Percentiles rank a stretch among this genome's conserved stretches.
These are phyloP conservation scores for Poeciliopsis paucimaculata DNA, from an alignment of 2,797 vertebrate genomes.

Conservation along the genomic window DNA sequence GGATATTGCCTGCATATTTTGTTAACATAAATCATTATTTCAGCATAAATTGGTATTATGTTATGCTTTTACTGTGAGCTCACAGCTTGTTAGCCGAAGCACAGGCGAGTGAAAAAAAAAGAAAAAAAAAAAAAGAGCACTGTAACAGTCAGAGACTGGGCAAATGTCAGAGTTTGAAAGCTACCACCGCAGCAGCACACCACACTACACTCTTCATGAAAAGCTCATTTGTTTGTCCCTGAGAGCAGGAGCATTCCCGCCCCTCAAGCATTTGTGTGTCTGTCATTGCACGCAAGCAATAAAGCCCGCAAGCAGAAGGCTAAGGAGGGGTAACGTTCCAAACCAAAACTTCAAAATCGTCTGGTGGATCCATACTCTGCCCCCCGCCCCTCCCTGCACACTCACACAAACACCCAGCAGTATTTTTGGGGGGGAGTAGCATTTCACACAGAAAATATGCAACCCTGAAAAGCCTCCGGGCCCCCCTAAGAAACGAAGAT, in stretches of 20 bases:
- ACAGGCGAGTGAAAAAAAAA: conserved; percentile 39
- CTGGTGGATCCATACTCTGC: conserved; percentile 52
- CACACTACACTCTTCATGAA: conserved; percentile 16
- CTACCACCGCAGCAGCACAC: conserved; percentile 15
- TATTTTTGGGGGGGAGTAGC: conserved; percentile 69
- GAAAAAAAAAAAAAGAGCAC: not conserved
- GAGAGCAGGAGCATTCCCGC: conserved; percentile 33
- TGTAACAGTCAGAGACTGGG: conserved; percentile 67
- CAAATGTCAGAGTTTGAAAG: conserved; percentile 34
- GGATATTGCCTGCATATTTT: not conserved
- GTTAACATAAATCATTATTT: conserved; percentile 9
- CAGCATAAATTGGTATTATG: not conserved
- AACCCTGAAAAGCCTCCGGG: conserved; percentile 72
- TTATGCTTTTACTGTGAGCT: not conserved
- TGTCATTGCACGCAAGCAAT: conserved; percentile 24
- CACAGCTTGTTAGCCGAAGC: conserved; percentile 21
- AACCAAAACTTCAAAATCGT: conserved; percentile 60
- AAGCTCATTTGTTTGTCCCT: conserved; percentile 33
- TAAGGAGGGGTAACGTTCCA: conserved; percentile 32
- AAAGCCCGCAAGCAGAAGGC: conserved; percentile 19
- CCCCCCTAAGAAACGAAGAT: conserved; percentile 75
- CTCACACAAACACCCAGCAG: conserved; percentile 22
- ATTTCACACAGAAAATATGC: conserved; percentile 79
- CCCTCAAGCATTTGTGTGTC: conserved; percentile 23
- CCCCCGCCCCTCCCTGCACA: not conserved